Evolutionary conservation across 2,888 invertebrate species (phyloP).

Genomic region (Timandra comae): DNA sequence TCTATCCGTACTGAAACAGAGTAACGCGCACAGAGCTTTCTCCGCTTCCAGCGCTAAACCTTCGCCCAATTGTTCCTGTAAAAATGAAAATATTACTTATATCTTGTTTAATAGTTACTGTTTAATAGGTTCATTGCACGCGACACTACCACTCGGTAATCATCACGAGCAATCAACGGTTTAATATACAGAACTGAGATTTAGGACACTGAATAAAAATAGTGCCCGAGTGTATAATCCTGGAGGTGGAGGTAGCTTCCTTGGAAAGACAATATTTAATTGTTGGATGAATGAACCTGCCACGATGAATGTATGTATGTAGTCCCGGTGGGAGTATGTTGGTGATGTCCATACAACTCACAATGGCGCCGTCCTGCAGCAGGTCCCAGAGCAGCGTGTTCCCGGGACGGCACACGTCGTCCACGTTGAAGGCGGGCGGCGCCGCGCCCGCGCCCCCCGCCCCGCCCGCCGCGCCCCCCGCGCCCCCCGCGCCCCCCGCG

Average conservation of each 20-base stretch:
- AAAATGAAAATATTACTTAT: neutral
- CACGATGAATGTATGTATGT: neutral
- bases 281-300: too few relatives aligned
- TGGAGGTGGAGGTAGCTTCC: too few relatives aligned
- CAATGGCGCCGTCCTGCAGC: conserved; percentile 92
- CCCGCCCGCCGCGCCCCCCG: too few relatives aligned
- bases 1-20: conserved; percentile 94
- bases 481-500: conserved; percentile 33
- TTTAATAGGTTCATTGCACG: too few relatives aligned
- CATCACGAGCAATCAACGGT: too few relatives aligned
- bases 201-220: too few relatives aligned
- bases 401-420: conserved; percentile 92
- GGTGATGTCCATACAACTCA: conserved; percentile 62
- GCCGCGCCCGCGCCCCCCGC: conserved; percentile 32
- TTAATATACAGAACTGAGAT: too few relatives aligned
- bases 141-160: too few relatives aligned
- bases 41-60: conserved; percentile 95
- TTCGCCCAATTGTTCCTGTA: conserved; percentile 88
- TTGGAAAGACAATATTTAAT: too few relatives aligned
- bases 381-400: conserved; percentile 96
- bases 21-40: conserved; percentile 90
- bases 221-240: too few relatives aligned
- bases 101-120: neutral
- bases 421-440: conserved; percentile 72
- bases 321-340: neutral